Percentiles rank a stretch among this genome's conserved stretches.
Evolutionary conservation across 2,888 invertebrate genomes (phyloP).

Genomic region (Drosophila emarginata): DNA sequence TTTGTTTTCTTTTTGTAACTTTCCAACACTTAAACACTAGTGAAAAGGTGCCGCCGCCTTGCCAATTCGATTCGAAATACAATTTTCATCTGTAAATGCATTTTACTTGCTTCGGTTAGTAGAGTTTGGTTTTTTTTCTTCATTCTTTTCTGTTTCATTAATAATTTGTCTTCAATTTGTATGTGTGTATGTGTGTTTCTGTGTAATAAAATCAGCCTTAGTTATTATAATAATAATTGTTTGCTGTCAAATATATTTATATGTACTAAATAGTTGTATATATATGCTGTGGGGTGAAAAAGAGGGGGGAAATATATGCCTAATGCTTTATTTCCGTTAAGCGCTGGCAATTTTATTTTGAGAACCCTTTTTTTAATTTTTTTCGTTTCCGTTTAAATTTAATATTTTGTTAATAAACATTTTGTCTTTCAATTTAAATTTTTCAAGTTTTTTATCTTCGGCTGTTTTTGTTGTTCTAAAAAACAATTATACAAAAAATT

Average conservation of each 20-base stretch:
- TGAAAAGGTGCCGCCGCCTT: constrained; percentile 65
- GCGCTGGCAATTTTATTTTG: constrained; percentile 50
- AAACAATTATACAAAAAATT: constrained; percentile 68
- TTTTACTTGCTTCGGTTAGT: constrained; percentile 42
- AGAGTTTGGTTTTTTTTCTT: constrained; percentile 8
- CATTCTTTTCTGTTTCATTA: constrained; percentile 10
- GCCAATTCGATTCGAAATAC: constrained; percentile 59
- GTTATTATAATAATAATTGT: constrained; percentile 76
- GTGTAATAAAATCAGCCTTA: constrained; percentile 74
- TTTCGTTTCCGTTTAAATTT: neutral
- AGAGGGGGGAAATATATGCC: constrained; percentile 13
- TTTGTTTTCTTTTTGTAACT: constrained; percentile 49
- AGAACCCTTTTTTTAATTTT: constrained; percentile 54
- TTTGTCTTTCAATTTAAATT: constrained; percentile 61
- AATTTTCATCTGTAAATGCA: constrained; percentile 54
- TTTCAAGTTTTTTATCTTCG: constrained; percentile 9
- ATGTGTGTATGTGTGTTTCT: constrained; percentile 3
- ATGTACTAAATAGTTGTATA: neutral
- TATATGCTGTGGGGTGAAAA: constrained; percentile 25
- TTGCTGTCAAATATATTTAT: constrained; percentile 15
- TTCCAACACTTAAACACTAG: constrained; percentile 73
- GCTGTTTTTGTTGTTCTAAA: constrained; percentile 48
- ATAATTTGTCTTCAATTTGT: constrained; percentile 9
- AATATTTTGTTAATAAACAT: neutral
- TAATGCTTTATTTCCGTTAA: constrained; percentile 44